Conservation (phyloP, 2,797 vertebrate genomes). For the Arrhamphus sclerolepis region DNA sequence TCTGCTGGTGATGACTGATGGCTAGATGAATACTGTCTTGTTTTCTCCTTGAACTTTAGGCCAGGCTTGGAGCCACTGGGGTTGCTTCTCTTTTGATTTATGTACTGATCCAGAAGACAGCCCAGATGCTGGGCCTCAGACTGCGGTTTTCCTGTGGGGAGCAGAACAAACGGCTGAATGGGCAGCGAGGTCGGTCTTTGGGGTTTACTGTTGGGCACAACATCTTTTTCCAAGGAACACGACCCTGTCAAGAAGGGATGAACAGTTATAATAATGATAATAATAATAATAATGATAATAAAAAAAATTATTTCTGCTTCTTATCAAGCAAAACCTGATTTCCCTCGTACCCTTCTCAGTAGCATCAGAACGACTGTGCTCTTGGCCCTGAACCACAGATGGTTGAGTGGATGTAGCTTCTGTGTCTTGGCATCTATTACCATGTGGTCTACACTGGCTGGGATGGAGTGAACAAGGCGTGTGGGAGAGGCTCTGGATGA, state of each 20-base stretch:
- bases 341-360: conserved; percentile 41
- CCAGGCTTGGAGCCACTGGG: conserved; percentile 46
- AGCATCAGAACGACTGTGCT: conserved; percentile 29
- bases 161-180: conserved; percentile 93
- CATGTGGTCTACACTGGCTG: conserved; percentile 82
- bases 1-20: conserved; percentile 83
- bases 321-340: neutral
- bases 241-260: conserved; percentile 49
- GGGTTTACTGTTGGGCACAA: conserved; percentile 89
- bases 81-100: conserved; percentile 84
- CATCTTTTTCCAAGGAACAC: conserved; percentile 72
- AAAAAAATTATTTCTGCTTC: too few relatives aligned
- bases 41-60: conserved; percentile 61
- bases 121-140: conserved; percentile 74
- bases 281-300: too few relatives aligned
- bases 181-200: conserved; percentile 94
- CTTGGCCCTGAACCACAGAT: conserved; percentile 39
- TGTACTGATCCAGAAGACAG: conserved; percentile 88
- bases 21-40: conserved; percentile 73
- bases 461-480: conserved; percentile 80
- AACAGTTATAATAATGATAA: neutral
- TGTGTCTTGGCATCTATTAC: conserved; percentile 69
- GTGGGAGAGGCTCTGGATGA: conserved; percentile 61
- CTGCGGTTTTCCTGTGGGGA: conserved; percentile 80
- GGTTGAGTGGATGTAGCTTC: conserved; percentile 35